Base-by-base conservation (phyloP, 2,888 invertebrate species). In the Drosophila parthenogenetica region DNA sequence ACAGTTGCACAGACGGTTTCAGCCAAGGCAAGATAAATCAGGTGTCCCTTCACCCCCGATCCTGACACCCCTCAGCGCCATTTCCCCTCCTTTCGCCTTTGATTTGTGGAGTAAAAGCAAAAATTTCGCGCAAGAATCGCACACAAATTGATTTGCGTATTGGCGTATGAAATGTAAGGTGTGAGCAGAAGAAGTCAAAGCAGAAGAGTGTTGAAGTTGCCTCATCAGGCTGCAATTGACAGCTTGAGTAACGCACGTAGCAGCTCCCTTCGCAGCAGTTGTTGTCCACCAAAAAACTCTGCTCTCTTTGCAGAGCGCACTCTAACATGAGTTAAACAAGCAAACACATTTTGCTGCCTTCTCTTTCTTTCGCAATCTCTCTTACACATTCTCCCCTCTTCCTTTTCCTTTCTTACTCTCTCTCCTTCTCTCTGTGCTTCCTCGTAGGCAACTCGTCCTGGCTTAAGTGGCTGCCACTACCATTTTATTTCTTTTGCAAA, bases 401-500 rank as follows among this genome's bases (percentile, higher is more conserved):
- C 22, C 3, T 5, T 5, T n/a, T 35, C 19, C 8, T 14, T 14
- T 14, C 14, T 3, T 11, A 13, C 5, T 13, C 3, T 4, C 3
- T n/a, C 8, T 37, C 22, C 7, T 17, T 35, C 17, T 29, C 53
- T 13, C 40, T 19, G 14, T 43, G 4, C n/a, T 39, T 8, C n/a
- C n/a, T 29, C 13, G 19, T 17, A 14, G 55, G 46, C 55, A 45
- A 66, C 63, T 55, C 43, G 65, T 58, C 39, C 60, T 69, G 73
- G 58, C 68, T 78, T 79, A 79, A 81, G 76, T 81, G 81, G 81
- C 81, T 79, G 78, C 77, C 77, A 73, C 69, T 76, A 69, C 81
- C 81, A 81, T 81, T 80, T 78, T 81, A 78, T 79, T 78, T 80
- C 72, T 78, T 73, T 69, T 59, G 73, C 79, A 80, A 80, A 78